Evolutionary conservation across 1,140 invertebrate species (phyloP), one percentile per base, ranked within the genome.

Genomic region (Zaprionus davidi): DNA sequence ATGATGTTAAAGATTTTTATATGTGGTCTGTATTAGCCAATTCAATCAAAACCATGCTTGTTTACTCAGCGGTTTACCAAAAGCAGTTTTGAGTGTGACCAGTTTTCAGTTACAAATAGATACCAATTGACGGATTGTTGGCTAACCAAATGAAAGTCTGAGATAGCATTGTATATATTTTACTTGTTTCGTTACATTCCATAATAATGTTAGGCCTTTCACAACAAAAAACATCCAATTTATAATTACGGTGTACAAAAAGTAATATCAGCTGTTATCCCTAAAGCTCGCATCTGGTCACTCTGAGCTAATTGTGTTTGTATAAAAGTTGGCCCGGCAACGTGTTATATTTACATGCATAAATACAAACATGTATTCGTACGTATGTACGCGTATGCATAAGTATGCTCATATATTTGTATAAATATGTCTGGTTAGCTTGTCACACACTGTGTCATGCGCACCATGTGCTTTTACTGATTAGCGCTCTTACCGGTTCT

Each of bases 381-480:
- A 20, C 22, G 34, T 28, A 26, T 58, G 28, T 31, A 28, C 26
- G 26, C 7, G 31, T 20, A 63, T 56, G 24, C 49, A 17, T 44
- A 59, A 3, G 31, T 28, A 20, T 77, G 67, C 68, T 56, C 67
- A 31, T n/a, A 41, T 41, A 6, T 41, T n/a, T 41, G 71, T 58
- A 17, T 26, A 15, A 28, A 20, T 34, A 7, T 46, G n/a, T 26
- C 1, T 66, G 36, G 24, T 60, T 51, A 49, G 53, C 20, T 63
- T 55, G 38, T 15, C 64, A 65, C 63, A 69, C 51, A 71, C 36
- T 83, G 67, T 71, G 86, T 86, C 91, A 92, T 92, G 87, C 86
- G 91, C 91, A 92, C 91, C 90, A 92, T 92, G 91, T 92, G 91
- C 91, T 92, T 91, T 64, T 77, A 44, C 11, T n/a, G 17, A 62